phyloP scores from a whole-genome alignment of 2,797 vertebrate genomes.

The Coracias cyanogaster region DNA sequence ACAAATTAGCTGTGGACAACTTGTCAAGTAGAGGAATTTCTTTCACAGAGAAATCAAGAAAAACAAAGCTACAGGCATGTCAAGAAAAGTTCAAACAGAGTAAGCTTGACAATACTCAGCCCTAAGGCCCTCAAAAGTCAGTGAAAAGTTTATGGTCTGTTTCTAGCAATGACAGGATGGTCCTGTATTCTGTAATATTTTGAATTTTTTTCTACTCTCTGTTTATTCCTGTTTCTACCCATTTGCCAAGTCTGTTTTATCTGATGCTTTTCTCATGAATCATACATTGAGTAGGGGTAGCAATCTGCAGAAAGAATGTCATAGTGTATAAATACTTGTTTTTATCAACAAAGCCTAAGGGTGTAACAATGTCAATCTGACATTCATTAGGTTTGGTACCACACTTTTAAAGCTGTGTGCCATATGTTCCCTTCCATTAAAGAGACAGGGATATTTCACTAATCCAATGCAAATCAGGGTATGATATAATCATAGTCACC shows the following conservation, averaged over 20 bases:
- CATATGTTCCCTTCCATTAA: conserved; percentile 52
- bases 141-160: neutral
- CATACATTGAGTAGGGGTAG: conserved; percentile 33
- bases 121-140: neutral
- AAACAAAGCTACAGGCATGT: neutral
- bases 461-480: conserved; percentile 12
- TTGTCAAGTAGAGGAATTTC: neutral
- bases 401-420: conserved; percentile 16
- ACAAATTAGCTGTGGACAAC: neutral
- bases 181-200: neutral
- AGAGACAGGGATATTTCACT: conserved; percentile 35
- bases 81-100: neutral
- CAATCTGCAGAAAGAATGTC: conserved; percentile 52
- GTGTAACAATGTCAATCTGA: conserved; percentile 56
- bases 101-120: neutral
- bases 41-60: neutral
- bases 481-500: neutral
- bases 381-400: conserved; percentile 28
- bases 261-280: conserved; percentile 51
- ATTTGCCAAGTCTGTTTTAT: conserved; percentile 35
- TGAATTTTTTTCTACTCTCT: neutral
- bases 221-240: conserved; percentile 24
- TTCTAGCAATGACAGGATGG: neutral
- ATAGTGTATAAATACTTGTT: conserved; percentile 50
- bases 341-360: conserved; percentile 60